Evolutionary conservation across 2,888 invertebrate genomes (phyloP).

Genomic region (Therioaphis trifolii): DNA sequence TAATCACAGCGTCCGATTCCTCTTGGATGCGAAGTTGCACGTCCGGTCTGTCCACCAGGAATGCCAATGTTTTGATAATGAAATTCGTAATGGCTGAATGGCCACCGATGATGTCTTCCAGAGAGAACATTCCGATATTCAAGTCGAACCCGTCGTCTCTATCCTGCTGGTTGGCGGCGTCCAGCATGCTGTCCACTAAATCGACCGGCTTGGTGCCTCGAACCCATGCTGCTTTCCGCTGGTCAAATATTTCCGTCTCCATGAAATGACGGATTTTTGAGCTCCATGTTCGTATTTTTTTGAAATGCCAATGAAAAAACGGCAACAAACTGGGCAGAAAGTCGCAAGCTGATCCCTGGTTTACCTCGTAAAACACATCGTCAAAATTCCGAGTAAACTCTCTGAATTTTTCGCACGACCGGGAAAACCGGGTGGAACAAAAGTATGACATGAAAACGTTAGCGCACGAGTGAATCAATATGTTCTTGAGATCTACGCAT

Average conservation of each 20-base stretch:
- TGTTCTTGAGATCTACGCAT: slow-evolving; percentile 69
- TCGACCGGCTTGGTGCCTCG: slow-evolving; percentile 69
- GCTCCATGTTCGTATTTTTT: slow-evolving; percentile 71
- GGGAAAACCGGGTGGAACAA: slow-evolving; percentile 72
- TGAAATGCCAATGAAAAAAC: slow-evolving; percentile 71
- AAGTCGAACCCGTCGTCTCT: slow-evolving; percentile 69
- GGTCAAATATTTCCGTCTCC: slow-evolving; percentile 70
- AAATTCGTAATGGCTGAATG: slow-evolving; percentile 77
- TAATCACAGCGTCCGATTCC: slow-evolving; percentile 71
- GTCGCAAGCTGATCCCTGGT: slow-evolving; percentile 77
- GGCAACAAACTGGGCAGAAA: slow-evolving; percentile 75
- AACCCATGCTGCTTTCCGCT: slow-evolving; percentile 69
- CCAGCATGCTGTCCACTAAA: slow-evolving; percentile 74
- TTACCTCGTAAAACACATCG: slow-evolving; percentile 76
- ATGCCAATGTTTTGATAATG: slow-evolving; percentile 73
- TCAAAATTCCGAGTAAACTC: slow-evolving; percentile 73
- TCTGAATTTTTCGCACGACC: slow-evolving; percentile 70
- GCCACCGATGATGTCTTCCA: slow-evolving; percentile 73
- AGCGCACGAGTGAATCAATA: slow-evolving; percentile 72
- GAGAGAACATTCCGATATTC: slow-evolving; percentile 72
- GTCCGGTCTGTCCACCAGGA: slow-evolving; percentile 71
- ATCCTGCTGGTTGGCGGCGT: slow-evolving; percentile 70
- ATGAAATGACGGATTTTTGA: slow-evolving; percentile 73
- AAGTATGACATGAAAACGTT: slow-evolving; percentile 76
- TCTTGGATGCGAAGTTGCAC: slow-evolving; percentile 72